Conservation (phyloP, 35 echinoderm and acorn worm genomes). For the Strongylocentrotus purpuratus region DNA sequence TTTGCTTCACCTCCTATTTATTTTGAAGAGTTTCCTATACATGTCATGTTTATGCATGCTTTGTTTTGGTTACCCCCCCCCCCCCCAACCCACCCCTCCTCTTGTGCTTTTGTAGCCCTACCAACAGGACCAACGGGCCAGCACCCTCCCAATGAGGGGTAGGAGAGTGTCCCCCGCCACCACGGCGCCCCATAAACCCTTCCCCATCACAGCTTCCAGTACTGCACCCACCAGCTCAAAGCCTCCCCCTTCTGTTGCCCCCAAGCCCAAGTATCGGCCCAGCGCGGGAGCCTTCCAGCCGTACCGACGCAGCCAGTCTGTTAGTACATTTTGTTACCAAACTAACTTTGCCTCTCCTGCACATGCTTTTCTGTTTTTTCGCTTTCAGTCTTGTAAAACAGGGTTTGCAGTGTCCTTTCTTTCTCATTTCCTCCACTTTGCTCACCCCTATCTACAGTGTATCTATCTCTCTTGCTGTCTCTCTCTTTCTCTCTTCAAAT, state of each 20-base stretch:
- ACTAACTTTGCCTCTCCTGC: not conserved
- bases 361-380: not conserved
- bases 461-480: not conserved
- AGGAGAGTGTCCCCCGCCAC: not conserved
- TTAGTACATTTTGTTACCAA: constrained; percentile 31
- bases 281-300: constrained; percentile 43
- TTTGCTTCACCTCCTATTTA: not conserved
- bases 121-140: not conserved
- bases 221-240: constrained; percentile 20
- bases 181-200: constrained; percentile 19
- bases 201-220: constrained; percentile 37
- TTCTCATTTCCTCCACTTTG: not conserved
- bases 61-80: not conserved
- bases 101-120: not conserved
- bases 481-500: not conserved
- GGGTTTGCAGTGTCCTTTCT: not conserved
- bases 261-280: constrained; percentile 39
- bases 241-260: constrained; percentile 43
- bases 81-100: not conserved
- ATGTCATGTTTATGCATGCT: not conserved
- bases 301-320: constrained; percentile 39
- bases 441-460: not conserved
- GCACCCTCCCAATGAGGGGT: not conserved
- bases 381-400: not conserved
- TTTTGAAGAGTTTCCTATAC: not conserved